phyloP scores from a whole-genome alignment of 2,888 invertebrate species.

The Orthonevra nobilis region DNA sequence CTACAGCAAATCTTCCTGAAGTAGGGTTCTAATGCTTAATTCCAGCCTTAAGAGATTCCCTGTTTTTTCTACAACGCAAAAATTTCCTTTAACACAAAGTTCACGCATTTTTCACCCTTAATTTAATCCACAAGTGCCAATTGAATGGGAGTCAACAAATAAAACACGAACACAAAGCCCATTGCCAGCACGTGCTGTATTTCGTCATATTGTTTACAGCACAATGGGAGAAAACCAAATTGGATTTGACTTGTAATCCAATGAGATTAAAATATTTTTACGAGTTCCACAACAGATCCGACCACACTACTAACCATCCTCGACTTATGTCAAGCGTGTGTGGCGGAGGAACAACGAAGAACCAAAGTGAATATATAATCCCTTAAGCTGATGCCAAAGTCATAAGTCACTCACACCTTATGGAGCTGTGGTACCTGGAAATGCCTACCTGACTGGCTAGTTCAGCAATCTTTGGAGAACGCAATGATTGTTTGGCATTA shows the following conservation, averaged over 20 bases:
- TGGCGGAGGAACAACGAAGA: slow-evolving; percentile 23
- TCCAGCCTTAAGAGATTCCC: too few species aligned
- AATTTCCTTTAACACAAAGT: too few species aligned
- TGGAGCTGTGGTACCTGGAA: slow-evolving; percentile 20
- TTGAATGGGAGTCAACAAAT: slow-evolving; percentile 11
- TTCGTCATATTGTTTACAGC: slow-evolving; percentile 55
- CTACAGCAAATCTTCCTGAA: too few species aligned
- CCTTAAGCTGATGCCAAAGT: slow-evolving; percentile 64
- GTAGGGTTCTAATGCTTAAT: too few species aligned
- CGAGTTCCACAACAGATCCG: neutral
- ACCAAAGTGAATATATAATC: slow-evolving; percentile 57
- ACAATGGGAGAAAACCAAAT: slow-evolving; percentile 50
- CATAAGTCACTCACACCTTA: slow-evolving; percentile 64
- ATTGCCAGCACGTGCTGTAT: slow-evolving; percentile 19
- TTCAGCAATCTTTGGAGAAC: slow-evolving; percentile 54
- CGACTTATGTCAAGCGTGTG: slow-evolving; percentile 1
- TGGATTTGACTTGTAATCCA: slow-evolving; percentile 61
- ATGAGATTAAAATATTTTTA: slow-evolving; percentile 40
- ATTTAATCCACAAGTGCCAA: slow-evolving; percentile 11
- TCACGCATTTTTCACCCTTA: too few species aligned
- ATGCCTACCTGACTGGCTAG: neutral
- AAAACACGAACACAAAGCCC: slow-evolving; percentile 3
- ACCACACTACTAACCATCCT: slow-evolving; percentile 30
- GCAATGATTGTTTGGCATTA: slow-evolving; percentile 64
- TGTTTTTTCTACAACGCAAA: too few species aligned